Evolutionary conservation across 2,888 invertebrate genomes (phyloP).

Genomic region (Dicycla oo): DNA sequence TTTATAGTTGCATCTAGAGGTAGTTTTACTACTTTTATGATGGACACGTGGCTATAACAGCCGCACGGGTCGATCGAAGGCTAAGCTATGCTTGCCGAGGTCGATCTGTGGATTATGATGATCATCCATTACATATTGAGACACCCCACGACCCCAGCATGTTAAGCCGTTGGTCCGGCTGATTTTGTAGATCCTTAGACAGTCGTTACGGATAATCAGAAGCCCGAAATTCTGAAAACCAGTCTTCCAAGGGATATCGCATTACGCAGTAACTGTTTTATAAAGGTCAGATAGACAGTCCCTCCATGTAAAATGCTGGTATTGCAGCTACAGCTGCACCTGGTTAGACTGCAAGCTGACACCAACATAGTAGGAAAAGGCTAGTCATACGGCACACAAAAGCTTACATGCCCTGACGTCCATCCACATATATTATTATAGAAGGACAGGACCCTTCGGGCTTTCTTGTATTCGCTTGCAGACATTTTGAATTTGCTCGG

Average conservation of each 20-base stretch:
- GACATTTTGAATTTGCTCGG: neutral
- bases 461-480: neutral
- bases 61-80: neutral
- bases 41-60: neutral
- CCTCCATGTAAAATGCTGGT: too few species aligned
- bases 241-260: neutral
- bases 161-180: neutral
- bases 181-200: neutral
- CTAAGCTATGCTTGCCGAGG: neutral
- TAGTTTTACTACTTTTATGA: neutral
- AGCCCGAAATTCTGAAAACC: neutral
- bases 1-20: conserved; percentile 60
- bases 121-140: neutral
- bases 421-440: neutral
- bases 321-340: too few species aligned
- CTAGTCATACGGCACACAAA: neutral
- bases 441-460: neutral
- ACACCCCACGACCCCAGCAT: too few species aligned
- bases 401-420: too few species aligned
- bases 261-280: neutral
- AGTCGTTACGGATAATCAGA: neutral
- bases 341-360: neutral
- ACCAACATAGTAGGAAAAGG: neutral
- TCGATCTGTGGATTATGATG: neutral
- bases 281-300: neutral